These are phyloP conservation scores for Chrysotoxum bicinctum DNA, from an alignment of 2,888 invertebrate species.

Conservation along the genomic window DNA sequence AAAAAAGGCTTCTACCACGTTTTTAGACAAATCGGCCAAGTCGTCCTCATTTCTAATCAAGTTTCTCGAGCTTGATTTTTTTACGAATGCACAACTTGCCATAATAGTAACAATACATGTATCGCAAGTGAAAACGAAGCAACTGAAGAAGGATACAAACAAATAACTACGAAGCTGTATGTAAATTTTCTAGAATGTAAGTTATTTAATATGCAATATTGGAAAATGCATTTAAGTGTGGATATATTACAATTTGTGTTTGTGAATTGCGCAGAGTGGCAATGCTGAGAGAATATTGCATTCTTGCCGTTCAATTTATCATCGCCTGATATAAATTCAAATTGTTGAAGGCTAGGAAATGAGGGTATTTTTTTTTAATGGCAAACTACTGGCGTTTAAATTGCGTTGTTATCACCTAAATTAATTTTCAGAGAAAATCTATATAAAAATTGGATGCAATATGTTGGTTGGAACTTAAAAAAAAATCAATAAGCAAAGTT, in stretches of 20 bases:
- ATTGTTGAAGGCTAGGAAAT: constrained; percentile 1
- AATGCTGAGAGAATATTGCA: background rate
- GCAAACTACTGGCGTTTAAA: background rate
- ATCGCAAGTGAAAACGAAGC: too few species aligned
- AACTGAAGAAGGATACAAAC: background rate
- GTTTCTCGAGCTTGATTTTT: too few species aligned
- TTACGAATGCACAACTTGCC: too few species aligned
- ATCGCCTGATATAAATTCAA: background rate
- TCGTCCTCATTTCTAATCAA: too few species aligned
- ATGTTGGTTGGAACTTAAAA: too few species aligned
- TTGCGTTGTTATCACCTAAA: background rate
- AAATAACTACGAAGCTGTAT: background rate
- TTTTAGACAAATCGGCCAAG: too few species aligned
- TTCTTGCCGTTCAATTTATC: background rate
- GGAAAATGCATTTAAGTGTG: background rate
- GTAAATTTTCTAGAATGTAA: constrained; percentile 8
- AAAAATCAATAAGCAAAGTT: too few species aligned
- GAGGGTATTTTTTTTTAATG: background rate
- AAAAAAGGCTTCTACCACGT: too few species aligned
- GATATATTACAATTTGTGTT: background rate
- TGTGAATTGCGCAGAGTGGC: background rate
- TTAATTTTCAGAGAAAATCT: too few species aligned
- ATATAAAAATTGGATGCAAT: too few species aligned
- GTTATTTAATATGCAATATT: constrained; percentile 12
- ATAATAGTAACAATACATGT: too few species aligned